A percentile compares a stretch with the other conserved stretches of the same genome.
Conservation (phyloP, 2,797 vertebrate genomes). For the Xyrichtys novacula region DNA sequence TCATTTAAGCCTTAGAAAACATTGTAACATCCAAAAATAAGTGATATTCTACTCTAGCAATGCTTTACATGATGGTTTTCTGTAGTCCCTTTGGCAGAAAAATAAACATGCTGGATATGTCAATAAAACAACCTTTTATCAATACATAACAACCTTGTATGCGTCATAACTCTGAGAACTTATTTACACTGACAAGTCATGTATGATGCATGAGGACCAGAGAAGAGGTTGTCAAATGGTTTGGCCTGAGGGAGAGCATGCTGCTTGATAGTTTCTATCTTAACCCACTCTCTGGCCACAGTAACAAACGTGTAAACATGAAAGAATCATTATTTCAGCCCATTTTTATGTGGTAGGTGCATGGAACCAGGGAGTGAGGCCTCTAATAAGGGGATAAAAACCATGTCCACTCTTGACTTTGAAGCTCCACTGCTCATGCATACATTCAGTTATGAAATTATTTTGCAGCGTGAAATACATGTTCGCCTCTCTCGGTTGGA, state of each 20-base stretch:
- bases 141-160: slow-evolving; percentile 49
- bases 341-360: slow-evolving; percentile 1
- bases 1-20: slow-evolving; percentile 17
- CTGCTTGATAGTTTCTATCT: slow-evolving; percentile 51
- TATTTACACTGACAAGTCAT: slow-evolving; percentile 65
- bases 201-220: slow-evolving; percentile 67
- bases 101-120: slow-evolving; percentile 32
- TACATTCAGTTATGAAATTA: slow-evolving; percentile 21
- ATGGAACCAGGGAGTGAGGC: slow-evolving; percentile 15
- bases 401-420: background rate
- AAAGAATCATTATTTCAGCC: slow-evolving; percentile 15
- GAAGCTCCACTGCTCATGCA: background rate
- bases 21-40: slow-evolving; percentile 20
- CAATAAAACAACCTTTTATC: slow-evolving; percentile 37
- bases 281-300: slow-evolving; percentile 33
- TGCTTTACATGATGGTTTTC: background rate
- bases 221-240: slow-evolving; percentile 60
- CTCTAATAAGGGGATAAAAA: slow-evolving; percentile 23
- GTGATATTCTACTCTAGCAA: slow-evolving; percentile 30
- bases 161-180: slow-evolving; percentile 50
- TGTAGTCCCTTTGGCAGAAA: slow-evolving; percentile 27
- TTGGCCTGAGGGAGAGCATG: slow-evolving; percentile 43
- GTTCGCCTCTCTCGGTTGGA: background rate
- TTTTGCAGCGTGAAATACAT: slow-evolving; percentile 8
- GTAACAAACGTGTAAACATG: slow-evolving; percentile 21